phyloP scores from a whole-genome alignment of 92 coral and sea anemone species.

The Umimayanthus kanabou region DNA sequence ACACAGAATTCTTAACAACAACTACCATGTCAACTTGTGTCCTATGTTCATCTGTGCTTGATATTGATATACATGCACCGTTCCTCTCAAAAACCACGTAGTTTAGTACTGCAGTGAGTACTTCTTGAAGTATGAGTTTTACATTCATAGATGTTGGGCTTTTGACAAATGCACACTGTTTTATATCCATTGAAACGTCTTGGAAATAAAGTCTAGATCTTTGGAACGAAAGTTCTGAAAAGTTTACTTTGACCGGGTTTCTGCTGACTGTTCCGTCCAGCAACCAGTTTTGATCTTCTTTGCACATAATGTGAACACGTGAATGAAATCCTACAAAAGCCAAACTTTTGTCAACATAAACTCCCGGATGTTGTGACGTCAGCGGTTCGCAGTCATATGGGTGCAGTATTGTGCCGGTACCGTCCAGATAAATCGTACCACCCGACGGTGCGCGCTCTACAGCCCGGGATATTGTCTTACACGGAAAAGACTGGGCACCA shows the following conservation, averaged over 20 bases:
- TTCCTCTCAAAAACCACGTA: constrained; percentile 35
- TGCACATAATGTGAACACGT: constrained; percentile 45
- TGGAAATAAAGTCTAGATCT: constrained; percentile 41
- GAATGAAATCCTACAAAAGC: constrained; percentile 37
- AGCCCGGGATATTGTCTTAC: constrained; percentile 39
- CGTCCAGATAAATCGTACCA: constrained; percentile 43
- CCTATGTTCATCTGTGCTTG: not conserved
- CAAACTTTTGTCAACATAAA: constrained; percentile 42
- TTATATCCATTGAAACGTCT: constrained; percentile 18
- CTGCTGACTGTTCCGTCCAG: constrained; percentile 27
- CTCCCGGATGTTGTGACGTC: constrained; percentile 32
- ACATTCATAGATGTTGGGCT: constrained; percentile 1
- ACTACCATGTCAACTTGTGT: not conserved
- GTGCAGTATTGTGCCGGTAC: constrained; percentile 38
- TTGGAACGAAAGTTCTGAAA: constrained; percentile 41
- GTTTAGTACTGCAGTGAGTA: constrained; percentile 3
- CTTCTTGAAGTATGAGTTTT: not conserved
- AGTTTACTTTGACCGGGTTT: constrained; percentile 3
- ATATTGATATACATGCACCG: constrained; percentile 20
- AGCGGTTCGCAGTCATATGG: constrained; percentile 43
- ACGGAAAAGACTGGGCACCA: constrained; percentile 46
- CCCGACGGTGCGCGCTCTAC: constrained; percentile 18
- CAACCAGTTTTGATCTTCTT: constrained; percentile 31
- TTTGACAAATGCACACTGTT: constrained; percentile 22
- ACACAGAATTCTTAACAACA: constrained; percentile 33